A percentile compares a stretch with the other conserved stretches of the same genome.
Conservation (phyloP, 2,113 vertebrate species). For the Sorex araneus region DNA sequence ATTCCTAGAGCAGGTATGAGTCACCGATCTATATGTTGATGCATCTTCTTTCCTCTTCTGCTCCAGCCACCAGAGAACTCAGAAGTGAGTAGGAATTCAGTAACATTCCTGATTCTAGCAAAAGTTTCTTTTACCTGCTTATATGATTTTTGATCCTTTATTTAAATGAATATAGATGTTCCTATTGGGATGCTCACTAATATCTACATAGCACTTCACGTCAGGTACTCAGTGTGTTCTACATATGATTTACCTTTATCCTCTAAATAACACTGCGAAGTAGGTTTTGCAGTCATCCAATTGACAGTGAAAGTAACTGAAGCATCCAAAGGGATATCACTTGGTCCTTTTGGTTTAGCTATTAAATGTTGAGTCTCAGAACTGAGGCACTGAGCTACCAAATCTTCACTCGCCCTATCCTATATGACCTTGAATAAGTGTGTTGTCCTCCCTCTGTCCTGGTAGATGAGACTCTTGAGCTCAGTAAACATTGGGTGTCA, state of each 20-base stretch:
- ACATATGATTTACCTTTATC: too few species aligned
- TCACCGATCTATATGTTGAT: background rate
- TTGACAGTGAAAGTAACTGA: background rate
- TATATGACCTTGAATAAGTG: background rate
- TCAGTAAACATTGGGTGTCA: background rate
- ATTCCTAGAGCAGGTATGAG: background rate
- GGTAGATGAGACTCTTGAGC: background rate
- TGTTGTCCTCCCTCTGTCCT: background rate
- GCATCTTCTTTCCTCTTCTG: background rate
- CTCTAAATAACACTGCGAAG: too few species aligned
- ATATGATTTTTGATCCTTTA: background rate
- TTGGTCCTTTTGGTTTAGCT: background rate
- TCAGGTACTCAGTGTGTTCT: too few species aligned
- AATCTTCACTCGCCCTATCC: background rate
- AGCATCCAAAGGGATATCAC: background rate
- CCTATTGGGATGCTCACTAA: background rate
- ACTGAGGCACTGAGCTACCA: background rate
- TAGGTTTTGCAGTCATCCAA: background rate
- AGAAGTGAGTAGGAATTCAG: background rate
- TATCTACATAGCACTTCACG: background rate
- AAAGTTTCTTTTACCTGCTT: background rate
- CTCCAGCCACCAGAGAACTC: background rate
- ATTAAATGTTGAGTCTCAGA: background rate
- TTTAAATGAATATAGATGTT: background rate
- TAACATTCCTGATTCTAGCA: background rate